phyloP scores from a whole-genome alignment of 2,888 invertebrate species.

The Phymatocera aterrima region DNA sequence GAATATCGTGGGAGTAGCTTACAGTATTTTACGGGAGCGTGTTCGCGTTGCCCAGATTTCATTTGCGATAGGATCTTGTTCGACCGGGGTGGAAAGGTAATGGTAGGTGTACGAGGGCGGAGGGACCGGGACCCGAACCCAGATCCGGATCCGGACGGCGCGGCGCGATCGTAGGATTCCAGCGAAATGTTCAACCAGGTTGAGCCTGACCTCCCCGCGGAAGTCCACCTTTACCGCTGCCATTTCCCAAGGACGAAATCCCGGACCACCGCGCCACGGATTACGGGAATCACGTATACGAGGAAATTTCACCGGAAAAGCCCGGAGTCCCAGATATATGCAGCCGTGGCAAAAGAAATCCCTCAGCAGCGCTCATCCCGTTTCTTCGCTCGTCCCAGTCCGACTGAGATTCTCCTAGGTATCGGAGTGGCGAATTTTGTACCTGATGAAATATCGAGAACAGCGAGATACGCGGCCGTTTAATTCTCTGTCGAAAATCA shows the following conservation, averaged over 20 bases:
- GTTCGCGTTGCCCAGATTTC: conserved; percentile 26
- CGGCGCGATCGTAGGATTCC: conserved; percentile 28
- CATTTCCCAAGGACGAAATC: background rate
- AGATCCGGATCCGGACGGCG: too few relatives aligned
- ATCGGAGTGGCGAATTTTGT: too few relatives aligned
- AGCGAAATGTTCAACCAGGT: conserved; percentile 7
- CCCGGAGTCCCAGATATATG: background rate
- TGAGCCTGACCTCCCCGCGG: background rate
- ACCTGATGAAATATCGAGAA: background rate
- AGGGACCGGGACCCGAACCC: too few relatives aligned
- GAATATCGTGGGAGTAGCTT: background rate
- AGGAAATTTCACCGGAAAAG: conserved; percentile 14
- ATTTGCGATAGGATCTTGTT: conserved; percentile 40
- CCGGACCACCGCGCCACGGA: background rate
- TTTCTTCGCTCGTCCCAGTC: background rate
- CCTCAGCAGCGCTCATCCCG: background rate
- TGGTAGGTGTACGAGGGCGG: background rate
- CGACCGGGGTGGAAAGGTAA: background rate
- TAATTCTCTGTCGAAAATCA: too few relatives aligned
- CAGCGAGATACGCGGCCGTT: too few relatives aligned
- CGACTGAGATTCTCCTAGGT: too few relatives aligned
- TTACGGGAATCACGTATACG: background rate
- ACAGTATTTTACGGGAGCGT: background rate
- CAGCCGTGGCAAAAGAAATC: background rate
- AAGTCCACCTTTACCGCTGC: conserved; percentile 10